Percentiles rank a stretch among this genome's conserved stretches.
phyloP scores from a whole-genome alignment of 2,888 invertebrate genomes.

The Drosophila robusta region DNA sequence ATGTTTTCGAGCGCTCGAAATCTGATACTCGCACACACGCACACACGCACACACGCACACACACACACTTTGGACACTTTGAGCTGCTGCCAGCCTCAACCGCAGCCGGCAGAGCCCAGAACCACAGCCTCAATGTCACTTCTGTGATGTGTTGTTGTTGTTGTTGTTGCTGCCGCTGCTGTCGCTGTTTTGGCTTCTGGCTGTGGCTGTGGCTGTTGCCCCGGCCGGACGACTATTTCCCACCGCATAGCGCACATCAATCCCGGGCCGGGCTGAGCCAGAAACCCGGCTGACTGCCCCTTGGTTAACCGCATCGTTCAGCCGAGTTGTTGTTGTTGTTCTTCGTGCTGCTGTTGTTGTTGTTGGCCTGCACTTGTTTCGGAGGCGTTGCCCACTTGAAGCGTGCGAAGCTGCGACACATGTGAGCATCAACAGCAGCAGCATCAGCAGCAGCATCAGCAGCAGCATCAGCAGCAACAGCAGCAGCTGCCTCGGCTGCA shows the following conservation, averaged over 20 bases:
- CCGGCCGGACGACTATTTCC: constrained; percentile 39
- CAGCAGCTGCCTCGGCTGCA: constrained; percentile 53
- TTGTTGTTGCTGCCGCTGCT: constrained; percentile 30
- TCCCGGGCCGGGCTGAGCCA: constrained; percentile 44
- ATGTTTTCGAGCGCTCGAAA: constrained; percentile 85
- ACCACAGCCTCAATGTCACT: constrained; percentile 30
- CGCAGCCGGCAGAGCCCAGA: constrained; percentile 30
- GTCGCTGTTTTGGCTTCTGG: constrained; percentile 55
- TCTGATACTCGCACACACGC: constrained; percentile 82
- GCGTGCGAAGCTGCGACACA: constrained; percentile 52
- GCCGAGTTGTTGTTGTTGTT: constrained; percentile 21
- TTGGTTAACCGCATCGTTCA: constrained; percentile 61
- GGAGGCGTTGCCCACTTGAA: constrained; percentile 68
- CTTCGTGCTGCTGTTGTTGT: constrained; percentile 22
- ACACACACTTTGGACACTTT: constrained; percentile 21
- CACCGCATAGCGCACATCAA: constrained; percentile 65
- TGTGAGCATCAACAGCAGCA: constrained; percentile 49
- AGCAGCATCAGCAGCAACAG: constrained; percentile 51
- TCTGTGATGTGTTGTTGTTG: constrained; percentile 43
- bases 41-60: constrained; percentile 17
- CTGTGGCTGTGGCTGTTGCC: constrained; percentile 29
- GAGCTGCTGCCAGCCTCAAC: constrained; percentile 29
- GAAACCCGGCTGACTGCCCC: constrained; percentile 51
- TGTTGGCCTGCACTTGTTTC: constrained; percentile 59
- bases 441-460: constrained; percentile 25